Percentiles rank a stretch among this genome's conserved stretches.
phyloP scores from a whole-genome alignment of 2,113 vertebrate genomes.

The Crotalus horridus region DNA sequence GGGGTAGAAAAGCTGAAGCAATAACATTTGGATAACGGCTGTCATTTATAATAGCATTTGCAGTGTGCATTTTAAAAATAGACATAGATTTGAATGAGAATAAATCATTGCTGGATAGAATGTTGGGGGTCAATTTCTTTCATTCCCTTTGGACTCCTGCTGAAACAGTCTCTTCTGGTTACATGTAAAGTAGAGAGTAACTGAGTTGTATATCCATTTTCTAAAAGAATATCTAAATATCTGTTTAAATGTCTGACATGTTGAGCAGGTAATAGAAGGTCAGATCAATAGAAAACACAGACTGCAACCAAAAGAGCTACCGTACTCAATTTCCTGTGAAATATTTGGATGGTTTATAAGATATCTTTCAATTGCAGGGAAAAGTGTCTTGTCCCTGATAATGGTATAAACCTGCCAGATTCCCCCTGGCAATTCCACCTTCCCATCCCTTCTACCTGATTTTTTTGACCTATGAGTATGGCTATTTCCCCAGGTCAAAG shows the following conservation, averaged over 20 bases:
- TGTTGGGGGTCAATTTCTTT: background rate
- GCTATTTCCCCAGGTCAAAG: background rate
- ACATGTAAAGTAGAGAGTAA: background rate
- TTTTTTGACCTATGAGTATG: background rate
- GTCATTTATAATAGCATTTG: background rate
- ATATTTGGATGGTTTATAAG: background rate
- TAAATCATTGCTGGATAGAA: background rate
- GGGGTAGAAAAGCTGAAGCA: background rate
- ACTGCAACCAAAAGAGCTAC: background rate
- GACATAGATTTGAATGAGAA: background rate
- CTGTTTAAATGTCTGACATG: background rate
- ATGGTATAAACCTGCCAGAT: background rate
- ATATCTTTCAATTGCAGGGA: background rate
- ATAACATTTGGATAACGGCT: background rate
- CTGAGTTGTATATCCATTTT: background rate
- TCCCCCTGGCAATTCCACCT: background rate
- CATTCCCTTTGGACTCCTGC: background rate
- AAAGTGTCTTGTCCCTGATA: background rate
- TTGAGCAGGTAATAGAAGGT: background rate
- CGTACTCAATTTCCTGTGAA: background rate
- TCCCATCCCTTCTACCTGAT: background rate
- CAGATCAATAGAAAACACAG: background rate
- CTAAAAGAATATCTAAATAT: background rate
- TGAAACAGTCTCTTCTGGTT: background rate
- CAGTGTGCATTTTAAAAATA: background rate